Evolutionary conservation across 2,888 invertebrate species (phyloP).

Genomic region (Drosophila longiperda): DNA sequence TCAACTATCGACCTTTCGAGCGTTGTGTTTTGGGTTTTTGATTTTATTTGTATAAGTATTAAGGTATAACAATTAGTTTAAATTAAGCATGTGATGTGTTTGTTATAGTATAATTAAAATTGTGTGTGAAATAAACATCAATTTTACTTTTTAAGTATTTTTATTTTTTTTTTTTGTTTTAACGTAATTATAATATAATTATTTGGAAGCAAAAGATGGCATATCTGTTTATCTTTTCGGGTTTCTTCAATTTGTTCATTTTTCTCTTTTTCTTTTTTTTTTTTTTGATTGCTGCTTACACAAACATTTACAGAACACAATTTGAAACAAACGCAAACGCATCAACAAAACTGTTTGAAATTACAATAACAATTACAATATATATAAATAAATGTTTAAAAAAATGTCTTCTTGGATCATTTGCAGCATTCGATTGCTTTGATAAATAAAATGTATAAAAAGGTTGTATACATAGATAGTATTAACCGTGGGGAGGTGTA

Average conservation of each 20-base stretch:
- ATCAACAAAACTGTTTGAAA: slow-evolving; percentile 49
- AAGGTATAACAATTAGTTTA: slow-evolving; percentile 31
- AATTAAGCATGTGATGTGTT: slow-evolving; percentile 35
- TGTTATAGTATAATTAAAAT: slow-evolving; percentile 10
- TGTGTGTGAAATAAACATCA: slow-evolving; percentile 63
- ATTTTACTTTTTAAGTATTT: slow-evolving; percentile 69
- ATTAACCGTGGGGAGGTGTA: slow-evolving; percentile 16
- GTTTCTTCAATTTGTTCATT: slow-evolving; percentile 29
- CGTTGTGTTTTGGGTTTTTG: neutral
- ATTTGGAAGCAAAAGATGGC: slow-evolving; percentile 76
- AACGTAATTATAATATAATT: slow-evolving; percentile 70
- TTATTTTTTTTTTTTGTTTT: slow-evolving; percentile 46
- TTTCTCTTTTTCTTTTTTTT: slow-evolving; percentile 24
- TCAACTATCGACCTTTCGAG: slow-evolving; percentile 42
- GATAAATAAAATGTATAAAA: slow-evolving; percentile 32
- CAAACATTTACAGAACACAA: slow-evolving; percentile 38
- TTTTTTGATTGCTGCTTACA: slow-evolving; percentile 19
- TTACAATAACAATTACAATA: slow-evolving; percentile 38
- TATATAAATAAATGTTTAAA: slow-evolving; percentile 47
- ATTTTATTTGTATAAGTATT: slow-evolving; percentile 16
- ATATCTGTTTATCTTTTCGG: slow-evolving; percentile 59
- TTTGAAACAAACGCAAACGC: slow-evolving; percentile 35
- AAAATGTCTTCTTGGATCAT: slow-evolving; percentile 68
- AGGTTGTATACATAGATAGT: slow-evolving; percentile 22
- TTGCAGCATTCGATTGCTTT: slow-evolving; percentile 34